These are phyloP conservation scores for Pharmacophagus antenor DNA, from an alignment of 2,888 invertebrate species.

Conservation along the genomic window DNA sequence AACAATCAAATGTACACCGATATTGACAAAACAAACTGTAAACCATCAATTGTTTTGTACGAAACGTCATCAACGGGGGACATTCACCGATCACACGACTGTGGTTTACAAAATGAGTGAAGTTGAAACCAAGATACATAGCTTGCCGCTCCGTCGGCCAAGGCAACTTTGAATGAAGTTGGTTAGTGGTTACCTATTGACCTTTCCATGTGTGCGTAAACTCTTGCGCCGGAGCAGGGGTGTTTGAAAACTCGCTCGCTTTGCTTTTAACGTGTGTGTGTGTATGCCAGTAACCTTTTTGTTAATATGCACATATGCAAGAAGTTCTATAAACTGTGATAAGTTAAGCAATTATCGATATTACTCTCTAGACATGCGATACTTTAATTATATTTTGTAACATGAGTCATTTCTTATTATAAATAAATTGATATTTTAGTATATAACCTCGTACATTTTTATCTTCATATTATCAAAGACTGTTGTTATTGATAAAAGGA, in stretches of 20 bases:
- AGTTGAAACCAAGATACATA: slow-evolving; percentile 50
- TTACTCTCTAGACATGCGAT: not conserved
- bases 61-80: slow-evolving; percentile 64
- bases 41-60: slow-evolving; percentile 56
- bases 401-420: not conserved
- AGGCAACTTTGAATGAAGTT: slow-evolving; percentile 68
- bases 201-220: slow-evolving; percentile 45
- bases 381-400: not conserved
- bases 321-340: slow-evolving; percentile 8
- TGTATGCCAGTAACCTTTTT: slow-evolving; percentile 27
- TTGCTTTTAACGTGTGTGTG: slow-evolving; percentile 34
- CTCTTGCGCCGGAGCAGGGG: slow-evolving; percentile 45
- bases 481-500: too few relatives aligned
- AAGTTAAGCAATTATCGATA: slow-evolving; percentile 3
- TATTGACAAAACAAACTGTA: slow-evolving; percentile 72
- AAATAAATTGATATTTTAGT: too few relatives aligned
- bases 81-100: slow-evolving; percentile 57
- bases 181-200: slow-evolving; percentile 49
- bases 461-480: too few relatives aligned
- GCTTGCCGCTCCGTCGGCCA: slow-evolving; percentile 43
- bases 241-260: slow-evolving; percentile 50
- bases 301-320: slow-evolving; percentile 24
- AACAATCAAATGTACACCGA: slow-evolving; percentile 38
- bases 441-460: too few relatives aligned
- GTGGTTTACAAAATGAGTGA: slow-evolving; percentile 56